phyloP scores from a whole-genome alignment of 2,797 vertebrate species.

The Rhinatrema bivittatum region DNA sequence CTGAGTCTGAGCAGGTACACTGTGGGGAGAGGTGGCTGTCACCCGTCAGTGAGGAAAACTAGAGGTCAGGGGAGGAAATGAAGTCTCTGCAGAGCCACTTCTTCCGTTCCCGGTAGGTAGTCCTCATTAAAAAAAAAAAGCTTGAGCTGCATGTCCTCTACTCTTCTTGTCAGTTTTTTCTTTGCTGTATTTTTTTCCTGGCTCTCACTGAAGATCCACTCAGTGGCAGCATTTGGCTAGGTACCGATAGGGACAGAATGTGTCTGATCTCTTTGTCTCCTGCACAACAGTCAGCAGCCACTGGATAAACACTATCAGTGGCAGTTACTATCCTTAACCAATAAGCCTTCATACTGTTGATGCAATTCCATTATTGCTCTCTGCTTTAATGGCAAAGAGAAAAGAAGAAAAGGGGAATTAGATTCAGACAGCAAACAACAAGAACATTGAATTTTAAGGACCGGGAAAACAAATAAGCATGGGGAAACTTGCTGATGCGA shows the following conservation, averaged over 20 bases:
- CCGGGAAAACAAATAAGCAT: no score
- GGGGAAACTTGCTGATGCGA: no score
- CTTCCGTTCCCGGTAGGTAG: slow-evolving; percentile 62
- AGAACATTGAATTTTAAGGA: no score
- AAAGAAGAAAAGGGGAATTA: no score
- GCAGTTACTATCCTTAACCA: no score
- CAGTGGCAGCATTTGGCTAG: slow-evolving; percentile 59
- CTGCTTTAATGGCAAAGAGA: no score
- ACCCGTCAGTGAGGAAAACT: slow-evolving; percentile 64
- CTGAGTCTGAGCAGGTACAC: slow-evolving; percentile 64
- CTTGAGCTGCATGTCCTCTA: slow-evolving; percentile 39
- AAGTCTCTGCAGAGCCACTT: slow-evolving; percentile 60
- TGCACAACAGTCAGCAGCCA: slow-evolving; percentile 35
- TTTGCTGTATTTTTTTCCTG: slow-evolving; percentile 46
- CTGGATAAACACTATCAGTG: no score
- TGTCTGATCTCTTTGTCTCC: slow-evolving; percentile 2
- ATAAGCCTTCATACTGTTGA: no score
- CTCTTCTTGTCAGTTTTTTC: no score
- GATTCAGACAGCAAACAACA: no score
- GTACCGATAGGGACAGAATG: no score
- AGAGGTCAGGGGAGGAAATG: slow-evolving; percentile 65
- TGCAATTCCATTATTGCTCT: no score
- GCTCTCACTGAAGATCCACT: slow-evolving; percentile 62
- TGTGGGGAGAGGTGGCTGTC: slow-evolving; percentile 62
- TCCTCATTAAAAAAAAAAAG: slow-evolving; percentile 36